Base-by-base conservation (phyloP, 2,797 vertebrate species). In the Psittacula derbiana region DNA sequence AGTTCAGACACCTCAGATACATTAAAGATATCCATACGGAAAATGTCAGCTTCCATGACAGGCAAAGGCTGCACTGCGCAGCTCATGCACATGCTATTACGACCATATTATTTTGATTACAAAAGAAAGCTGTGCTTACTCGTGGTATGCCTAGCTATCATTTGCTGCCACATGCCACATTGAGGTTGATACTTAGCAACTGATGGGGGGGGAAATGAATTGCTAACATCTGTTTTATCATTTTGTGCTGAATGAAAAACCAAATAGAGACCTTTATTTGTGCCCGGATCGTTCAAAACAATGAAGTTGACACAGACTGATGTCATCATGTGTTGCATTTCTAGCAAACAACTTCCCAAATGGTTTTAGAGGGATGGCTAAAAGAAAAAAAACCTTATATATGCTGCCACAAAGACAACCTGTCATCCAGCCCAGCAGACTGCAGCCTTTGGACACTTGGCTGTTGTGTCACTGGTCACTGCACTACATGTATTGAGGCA, bases 171-270 rank as follows among this genome's bases (percentile, higher is more conserved):
- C 82, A 66, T 84, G 69, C 65, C 85, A 78, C 1, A 1, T 36
- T 73, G 53, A 92, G 83, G 85, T 53, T 80, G 71, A 95, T 93
- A 92, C 46, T 96, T 87, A 92, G 89, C 61, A 96, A 95, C 53
- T 64, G 65, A 83, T 36, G 25, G 55, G 52, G 38, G 14, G 23
- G 12, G 6, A 86, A 92, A 75, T 76, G 80, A 95, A 92, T 95
- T 89, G 76, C 30, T 95, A 96, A 97, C 90, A 92, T 85, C 85
- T 92, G 93, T 85, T 95, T 93, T 92, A 79, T 73, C 33, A 64
- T 79, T 67, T 94, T 93, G 80, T 95, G 84, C 60, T 95, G 91
- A 96, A 95, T 58, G 85, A 88, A 83, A 89, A 94, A 57, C 4
- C 33, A 88, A 86, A 83, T n/a, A 86, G 80, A 87, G 73, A 74